These are phyloP conservation scores for Chlorospingus semifuscus DNA, from an alignment of 2,797 vertebrate species.

Conservation along the genomic window DNA sequence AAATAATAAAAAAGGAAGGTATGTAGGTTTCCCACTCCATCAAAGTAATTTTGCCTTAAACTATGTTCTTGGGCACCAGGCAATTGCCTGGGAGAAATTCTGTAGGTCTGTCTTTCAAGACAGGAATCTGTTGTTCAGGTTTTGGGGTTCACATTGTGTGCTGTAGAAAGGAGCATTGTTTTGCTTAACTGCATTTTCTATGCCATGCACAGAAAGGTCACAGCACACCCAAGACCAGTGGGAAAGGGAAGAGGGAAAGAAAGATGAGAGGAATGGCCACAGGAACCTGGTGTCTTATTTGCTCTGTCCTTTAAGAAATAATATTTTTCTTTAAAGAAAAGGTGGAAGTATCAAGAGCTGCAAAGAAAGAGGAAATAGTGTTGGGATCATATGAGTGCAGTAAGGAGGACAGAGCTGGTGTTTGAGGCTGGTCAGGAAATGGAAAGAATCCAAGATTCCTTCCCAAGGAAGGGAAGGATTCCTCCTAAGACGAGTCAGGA, in stretches of 20 bases:
- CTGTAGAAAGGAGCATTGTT: background rate
- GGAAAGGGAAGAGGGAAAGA: background rate
- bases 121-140: background rate
- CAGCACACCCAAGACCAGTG: background rate
- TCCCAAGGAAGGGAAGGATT: background rate
- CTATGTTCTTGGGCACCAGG: background rate
- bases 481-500: background rate
- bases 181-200: background rate
- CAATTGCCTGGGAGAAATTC: background rate
- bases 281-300: background rate
- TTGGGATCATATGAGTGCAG: background rate
- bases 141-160: accelerated
- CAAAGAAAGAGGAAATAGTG: background rate
- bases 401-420: background rate
- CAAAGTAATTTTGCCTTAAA: background rate
- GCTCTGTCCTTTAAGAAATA: background rate
- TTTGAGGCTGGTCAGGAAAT: background rate
- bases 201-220: background rate
- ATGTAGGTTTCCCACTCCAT: background rate
- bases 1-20: background rate
- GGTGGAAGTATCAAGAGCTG: background rate
- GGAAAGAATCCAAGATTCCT: background rate
- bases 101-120: background rate
- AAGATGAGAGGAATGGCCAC: background rate
- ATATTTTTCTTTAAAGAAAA: background rate